Evolutionary conservation across 2,888 invertebrate species (phyloP).

Genomic region (Hecatera dysodea): DNA sequence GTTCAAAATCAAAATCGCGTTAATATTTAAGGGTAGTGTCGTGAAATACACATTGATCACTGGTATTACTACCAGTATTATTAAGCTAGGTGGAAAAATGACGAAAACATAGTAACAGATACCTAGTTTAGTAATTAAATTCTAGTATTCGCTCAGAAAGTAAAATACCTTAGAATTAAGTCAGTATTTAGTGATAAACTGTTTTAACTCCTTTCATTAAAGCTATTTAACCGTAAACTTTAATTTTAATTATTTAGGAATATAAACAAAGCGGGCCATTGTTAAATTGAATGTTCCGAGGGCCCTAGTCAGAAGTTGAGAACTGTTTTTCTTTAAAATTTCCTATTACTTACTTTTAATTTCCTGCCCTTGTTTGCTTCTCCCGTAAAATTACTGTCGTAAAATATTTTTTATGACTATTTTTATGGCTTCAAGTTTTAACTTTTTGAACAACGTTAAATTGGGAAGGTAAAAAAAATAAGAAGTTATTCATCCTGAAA

Average conservation of each 20-base stretch:
- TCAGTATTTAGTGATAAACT: background rate
- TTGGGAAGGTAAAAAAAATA: slow-evolving; percentile 23
- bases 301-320: slow-evolving; percentile 33
- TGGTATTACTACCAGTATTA: no score
- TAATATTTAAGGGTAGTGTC: background rate
- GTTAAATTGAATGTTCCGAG: slow-evolving; percentile 36
- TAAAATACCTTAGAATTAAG: background rate
- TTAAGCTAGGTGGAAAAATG: no score
- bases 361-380: slow-evolving; percentile 52
- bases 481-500: slow-evolving; percentile 10
- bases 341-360: slow-evolving; percentile 54
- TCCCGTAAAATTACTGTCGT: slow-evolving; percentile 42
- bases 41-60: background rate
- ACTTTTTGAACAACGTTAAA: slow-evolving; percentile 36
- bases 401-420: slow-evolving; percentile 55
- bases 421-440: slow-evolving; percentile 42
- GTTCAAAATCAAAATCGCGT: no score
- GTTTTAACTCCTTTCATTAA: slow-evolving; percentile 9
- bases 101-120: background rate
- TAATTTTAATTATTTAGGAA: slow-evolving; percentile 21
- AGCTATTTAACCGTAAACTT: slow-evolving; percentile 11
- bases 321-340: slow-evolving; percentile 61
- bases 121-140: background rate
- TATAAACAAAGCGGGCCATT: slow-evolving; percentile 30
- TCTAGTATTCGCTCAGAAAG: background rate